Conservation (phyloP, 2,888 invertebrate species). For the Cerceris rybyensis region DNA sequence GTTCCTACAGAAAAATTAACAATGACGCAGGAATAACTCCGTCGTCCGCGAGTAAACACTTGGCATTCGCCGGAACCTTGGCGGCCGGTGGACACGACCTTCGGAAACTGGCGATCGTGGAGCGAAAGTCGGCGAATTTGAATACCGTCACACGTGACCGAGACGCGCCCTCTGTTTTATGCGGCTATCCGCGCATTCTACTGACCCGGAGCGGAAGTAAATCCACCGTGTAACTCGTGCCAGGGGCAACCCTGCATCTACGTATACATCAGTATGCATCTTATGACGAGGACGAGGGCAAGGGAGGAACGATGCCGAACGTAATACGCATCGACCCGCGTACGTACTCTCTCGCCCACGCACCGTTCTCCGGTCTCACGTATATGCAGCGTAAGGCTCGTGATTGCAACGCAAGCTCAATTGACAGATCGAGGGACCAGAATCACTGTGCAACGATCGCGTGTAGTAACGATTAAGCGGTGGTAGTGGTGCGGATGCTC, state of each 20-base stretch:
- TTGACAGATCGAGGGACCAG: not conserved
- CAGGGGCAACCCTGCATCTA: conserved; percentile 31
- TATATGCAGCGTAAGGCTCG: not conserved
- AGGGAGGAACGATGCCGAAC: conserved; percentile 14
- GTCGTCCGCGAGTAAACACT: not conserved
- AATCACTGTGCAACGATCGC: not conserved
- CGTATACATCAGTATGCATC: not conserved
- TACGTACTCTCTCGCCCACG: conserved; percentile 9
- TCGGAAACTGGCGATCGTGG: not conserved
- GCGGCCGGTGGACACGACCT: not conserved
- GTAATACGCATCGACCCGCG: not conserved
- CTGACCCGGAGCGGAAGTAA: conserved; percentile 15
- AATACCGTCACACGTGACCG: not conserved
- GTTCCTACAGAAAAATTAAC: not conserved
- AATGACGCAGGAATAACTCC: not conserved
- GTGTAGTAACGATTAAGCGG: conserved; percentile 1
- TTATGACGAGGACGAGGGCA: too few relatives aligned
- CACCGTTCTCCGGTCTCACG: conserved; percentile 18
- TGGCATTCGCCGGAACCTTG: conserved; percentile 26
- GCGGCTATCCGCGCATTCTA: not conserved
- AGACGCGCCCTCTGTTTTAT: not conserved
- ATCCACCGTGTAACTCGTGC: not conserved
- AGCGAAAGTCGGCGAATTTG: conserved; percentile 1
- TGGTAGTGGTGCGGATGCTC: conserved; percentile 8
- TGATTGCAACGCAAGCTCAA: not conserved